Evolutionary conservation across 2,888 invertebrate genomes (phyloP).

Genomic region (Hoplodrina ambigua): DNA sequence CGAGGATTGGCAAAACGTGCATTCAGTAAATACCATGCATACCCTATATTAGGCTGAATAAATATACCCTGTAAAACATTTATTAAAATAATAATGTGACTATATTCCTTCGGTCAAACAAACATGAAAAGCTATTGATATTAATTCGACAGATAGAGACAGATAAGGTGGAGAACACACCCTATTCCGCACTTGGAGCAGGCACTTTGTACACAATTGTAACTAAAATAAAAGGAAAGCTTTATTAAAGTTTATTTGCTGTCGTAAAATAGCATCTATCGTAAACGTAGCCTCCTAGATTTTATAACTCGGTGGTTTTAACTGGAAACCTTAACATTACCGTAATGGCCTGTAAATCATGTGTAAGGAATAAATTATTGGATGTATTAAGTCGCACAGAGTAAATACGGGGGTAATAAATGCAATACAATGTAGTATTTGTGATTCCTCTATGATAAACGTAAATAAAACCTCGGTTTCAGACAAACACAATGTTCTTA

Average conservation of each 20-base stretch:
- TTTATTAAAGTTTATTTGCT: slow-evolving; percentile 76
- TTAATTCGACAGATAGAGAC: slow-evolving; percentile 29
- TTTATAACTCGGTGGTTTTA: slow-evolving; percentile 80
- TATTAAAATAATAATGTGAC: slow-evolving; percentile 31
- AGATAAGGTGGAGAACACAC: slow-evolving; percentile 14
- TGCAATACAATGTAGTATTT: slow-evolving; percentile 73
- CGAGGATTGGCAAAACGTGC: slow-evolving; percentile 28
- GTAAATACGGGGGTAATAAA: slow-evolving; percentile 79
- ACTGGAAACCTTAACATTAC: slow-evolving; percentile 79
- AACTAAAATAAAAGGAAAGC: slow-evolving; percentile 73
- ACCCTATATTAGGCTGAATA: slow-evolving; percentile 39
- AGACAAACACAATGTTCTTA: slow-evolving; percentile 19
- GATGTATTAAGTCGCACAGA: slow-evolving; percentile 76
- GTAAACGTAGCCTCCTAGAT: slow-evolving; percentile 80
- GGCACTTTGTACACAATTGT: slow-evolving; percentile 67
- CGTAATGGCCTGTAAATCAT: slow-evolving; percentile 84
- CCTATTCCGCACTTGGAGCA: slow-evolving; percentile 35
- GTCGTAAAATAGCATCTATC: slow-evolving; percentile 82
- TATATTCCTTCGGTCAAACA: slow-evolving; percentile 38
- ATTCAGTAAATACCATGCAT: slow-evolving; percentile 3
- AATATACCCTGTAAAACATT: slow-evolving; percentile 34
- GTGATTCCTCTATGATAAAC: slow-evolving; percentile 57
- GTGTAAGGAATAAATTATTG: slow-evolving; percentile 83
- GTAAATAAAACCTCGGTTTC: slow-evolving; percentile 30
- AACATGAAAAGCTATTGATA: slow-evolving; percentile 41